phyloP scores from a whole-genome alignment of 2,113 vertebrate species.

The Marmota monax region DNA sequence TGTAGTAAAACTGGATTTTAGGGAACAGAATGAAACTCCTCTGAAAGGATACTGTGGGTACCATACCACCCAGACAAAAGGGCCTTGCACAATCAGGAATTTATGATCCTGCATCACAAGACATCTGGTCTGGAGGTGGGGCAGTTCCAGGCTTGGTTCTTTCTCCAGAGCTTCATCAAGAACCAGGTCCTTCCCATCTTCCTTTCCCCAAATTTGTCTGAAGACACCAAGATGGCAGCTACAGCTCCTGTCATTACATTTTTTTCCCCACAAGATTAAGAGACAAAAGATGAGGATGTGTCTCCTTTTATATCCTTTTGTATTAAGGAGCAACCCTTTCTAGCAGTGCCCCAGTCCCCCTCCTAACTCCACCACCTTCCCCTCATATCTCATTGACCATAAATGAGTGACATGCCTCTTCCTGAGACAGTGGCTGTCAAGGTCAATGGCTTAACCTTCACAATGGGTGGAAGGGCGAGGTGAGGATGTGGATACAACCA shows the following conservation, averaged over 20 bases:
- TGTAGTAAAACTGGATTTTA: constrained; percentile 33
- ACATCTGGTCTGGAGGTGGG: neutral
- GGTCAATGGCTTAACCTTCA: neutral
- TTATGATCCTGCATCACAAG: neutral
- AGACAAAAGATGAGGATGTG: neutral
- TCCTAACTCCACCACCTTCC: neutral
- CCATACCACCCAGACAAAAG: neutral
- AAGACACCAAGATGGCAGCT: neutral
- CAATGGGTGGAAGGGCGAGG: neutral
- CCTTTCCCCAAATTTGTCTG: neutral
- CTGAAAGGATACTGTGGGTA: neutral
- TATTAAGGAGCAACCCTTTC: neutral
- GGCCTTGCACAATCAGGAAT: neutral
- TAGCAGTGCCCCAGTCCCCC: neutral
- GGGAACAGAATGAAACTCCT: neutral
- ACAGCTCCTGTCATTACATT: neutral
- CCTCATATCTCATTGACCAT: neutral
- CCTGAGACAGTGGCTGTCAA: neutral
- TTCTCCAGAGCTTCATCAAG: neutral
- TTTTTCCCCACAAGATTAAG: neutral
- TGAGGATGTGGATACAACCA: neutral
- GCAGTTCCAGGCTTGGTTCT: neutral
- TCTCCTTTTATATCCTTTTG: neutral
- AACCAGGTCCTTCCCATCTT: neutral
- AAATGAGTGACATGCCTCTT: neutral